These are phyloP conservation scores for Trachelus stipa DNA, from an alignment of 2,888 invertebrate genomes.

Conservation along the genomic window DNA sequence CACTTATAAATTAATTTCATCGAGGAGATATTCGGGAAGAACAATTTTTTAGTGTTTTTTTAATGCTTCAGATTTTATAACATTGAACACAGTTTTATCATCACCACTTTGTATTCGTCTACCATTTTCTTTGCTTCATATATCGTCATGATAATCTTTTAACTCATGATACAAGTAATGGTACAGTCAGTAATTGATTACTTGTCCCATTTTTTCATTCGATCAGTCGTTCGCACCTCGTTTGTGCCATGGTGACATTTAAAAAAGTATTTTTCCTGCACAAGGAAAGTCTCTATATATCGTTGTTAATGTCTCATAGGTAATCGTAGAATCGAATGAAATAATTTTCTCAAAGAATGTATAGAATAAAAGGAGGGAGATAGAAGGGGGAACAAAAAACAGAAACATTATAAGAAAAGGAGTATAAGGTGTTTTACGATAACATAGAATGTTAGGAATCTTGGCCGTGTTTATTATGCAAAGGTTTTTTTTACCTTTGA, in stretches of 20 bases:
- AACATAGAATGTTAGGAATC: not conserved
- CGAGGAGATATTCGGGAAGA: not conserved
- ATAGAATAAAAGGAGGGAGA: not conserved
- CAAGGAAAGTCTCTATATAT: not conserved
- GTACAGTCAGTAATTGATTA: not conserved
- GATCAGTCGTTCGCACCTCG: not conserved
- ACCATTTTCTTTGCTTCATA: not conserved
- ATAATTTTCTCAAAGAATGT: not conserved
- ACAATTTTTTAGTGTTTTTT: not conserved
- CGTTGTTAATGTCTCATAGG: not conserved
- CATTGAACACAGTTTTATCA: not conserved
- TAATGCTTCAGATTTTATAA: not conserved
- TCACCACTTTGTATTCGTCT: not conserved
- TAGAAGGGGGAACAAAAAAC: not conserved
- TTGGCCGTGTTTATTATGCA: not conserved
- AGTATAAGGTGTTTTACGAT: not conserved
- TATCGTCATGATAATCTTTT: not conserved
- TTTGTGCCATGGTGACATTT: not conserved
- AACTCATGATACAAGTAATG: not conserved
- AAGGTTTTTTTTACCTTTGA: not conserved
- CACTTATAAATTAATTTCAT: not conserved
- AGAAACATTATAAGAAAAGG: not conserved
- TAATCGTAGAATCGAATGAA: not conserved
- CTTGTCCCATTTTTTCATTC: not conserved
- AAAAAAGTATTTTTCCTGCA: not conserved